These are phyloP conservation scores for Chelonia mydas DNA, from an alignment of 2,797 vertebrate genomes.

Conservation along the genomic window DNA sequence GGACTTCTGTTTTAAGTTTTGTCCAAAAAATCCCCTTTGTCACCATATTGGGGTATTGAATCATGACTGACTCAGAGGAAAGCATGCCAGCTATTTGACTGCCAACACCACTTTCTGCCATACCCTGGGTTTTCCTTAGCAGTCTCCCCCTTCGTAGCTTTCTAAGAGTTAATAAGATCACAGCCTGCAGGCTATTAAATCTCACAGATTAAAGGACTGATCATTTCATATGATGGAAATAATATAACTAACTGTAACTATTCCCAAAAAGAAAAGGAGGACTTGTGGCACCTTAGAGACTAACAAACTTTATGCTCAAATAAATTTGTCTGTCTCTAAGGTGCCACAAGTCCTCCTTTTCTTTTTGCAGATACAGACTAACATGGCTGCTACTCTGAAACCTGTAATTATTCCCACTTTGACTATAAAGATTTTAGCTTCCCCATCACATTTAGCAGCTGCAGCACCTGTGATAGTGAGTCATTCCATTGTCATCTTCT, in stretches of 20 bases:
- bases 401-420: neutral
- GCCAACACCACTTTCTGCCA: conserved; percentile 59
- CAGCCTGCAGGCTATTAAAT: neutral
- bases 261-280: neutral
- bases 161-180: neutral
- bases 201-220: neutral
- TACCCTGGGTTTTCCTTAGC: conserved; percentile 25
- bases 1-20: neutral
- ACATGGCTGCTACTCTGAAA: too few relatives aligned
- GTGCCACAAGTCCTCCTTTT: too few relatives aligned
- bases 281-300: too few relatives aligned
- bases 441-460: neutral
- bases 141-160: neutral
- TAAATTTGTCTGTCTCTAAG: too few relatives aligned
- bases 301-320: too few relatives aligned
- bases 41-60: rapidly evolving
- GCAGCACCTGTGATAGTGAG: neutral
- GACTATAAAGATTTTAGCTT: rapidly evolving
- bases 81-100: neutral
- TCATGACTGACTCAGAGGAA: conserved; percentile 36
- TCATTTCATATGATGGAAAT: neutral
- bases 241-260: rapidly evolving
- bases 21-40: neutral
- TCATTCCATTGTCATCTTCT: neutral
- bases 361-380: too few relatives aligned